These are phyloP conservation scores for Mantis religiosa DNA, from an alignment of 2,888 invertebrate genomes.

Conservation along the genomic window DNA sequence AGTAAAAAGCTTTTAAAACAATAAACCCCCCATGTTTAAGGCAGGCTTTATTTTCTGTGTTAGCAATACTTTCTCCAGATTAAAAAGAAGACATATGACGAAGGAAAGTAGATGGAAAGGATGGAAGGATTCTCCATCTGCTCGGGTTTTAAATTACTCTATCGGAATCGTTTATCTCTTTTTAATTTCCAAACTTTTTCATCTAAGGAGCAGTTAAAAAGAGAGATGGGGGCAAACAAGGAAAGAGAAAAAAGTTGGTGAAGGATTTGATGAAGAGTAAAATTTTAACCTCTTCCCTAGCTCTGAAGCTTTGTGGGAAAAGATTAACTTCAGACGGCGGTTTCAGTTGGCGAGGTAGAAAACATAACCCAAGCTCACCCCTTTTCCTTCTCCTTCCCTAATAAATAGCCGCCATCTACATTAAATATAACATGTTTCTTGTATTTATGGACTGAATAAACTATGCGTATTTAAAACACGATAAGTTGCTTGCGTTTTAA, in stretches of 20 bases:
- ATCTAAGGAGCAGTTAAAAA: conserved; percentile 16
- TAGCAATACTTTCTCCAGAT: neutral
- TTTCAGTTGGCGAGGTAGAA: neutral
- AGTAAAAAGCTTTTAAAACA: conserved; percentile 13
- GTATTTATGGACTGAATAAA: neutral
- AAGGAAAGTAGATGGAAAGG: neutral
- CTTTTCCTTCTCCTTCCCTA: neutral
- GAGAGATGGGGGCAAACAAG: neutral
- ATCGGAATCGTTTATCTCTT: conserved; percentile 24
- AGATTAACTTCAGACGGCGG: neutral
- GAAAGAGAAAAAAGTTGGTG: conserved; percentile 14
- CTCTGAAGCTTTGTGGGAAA: neutral
- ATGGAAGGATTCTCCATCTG: conserved; percentile 16
- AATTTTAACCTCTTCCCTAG: conserved; percentile 13
- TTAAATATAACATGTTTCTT: neutral
- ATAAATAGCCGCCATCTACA: neutral
- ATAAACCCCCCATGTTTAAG: neutral
- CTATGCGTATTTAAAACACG: no score
- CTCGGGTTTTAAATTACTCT: conserved; percentile 18
- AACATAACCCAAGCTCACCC: neutral
- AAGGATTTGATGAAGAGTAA: conserved; percentile 25
- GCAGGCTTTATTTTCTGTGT: neutral
- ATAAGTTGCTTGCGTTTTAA: neutral
- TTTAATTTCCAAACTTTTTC: conserved; percentile 27
- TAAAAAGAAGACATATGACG: neutral